A percentile compares a stretch with the other conserved stretches of the same genome.
These are phyloP conservation scores for Microvelia longipes DNA, from an alignment of 1,140 invertebrate species.

Conservation along the genomic window DNA sequence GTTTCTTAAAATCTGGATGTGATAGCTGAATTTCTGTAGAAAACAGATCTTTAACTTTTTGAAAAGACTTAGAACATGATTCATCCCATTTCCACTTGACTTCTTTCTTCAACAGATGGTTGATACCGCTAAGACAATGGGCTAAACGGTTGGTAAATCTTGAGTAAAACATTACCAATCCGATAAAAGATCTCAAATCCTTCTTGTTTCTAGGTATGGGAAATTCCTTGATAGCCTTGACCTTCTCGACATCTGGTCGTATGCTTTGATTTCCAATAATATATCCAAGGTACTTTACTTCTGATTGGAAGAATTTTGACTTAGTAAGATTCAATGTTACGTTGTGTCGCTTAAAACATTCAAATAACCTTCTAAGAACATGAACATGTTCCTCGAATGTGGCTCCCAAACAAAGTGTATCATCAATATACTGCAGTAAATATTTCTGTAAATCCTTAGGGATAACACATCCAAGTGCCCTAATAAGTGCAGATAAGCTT, in stretches of 20 bases:
- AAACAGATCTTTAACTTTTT: background rate
- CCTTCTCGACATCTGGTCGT: background rate
- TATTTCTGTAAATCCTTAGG: background rate
- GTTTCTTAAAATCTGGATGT: background rate
- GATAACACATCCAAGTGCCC: background rate
- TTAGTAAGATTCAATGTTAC: background rate
- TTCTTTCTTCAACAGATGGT: background rate
- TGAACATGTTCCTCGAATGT: background rate
- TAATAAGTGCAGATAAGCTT: background rate
- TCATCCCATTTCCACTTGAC: background rate
- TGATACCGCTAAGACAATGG: background rate
- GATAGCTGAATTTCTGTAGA: background rate
- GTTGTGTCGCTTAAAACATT: background rate
- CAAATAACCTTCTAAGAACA: background rate
- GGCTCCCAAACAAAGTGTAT: background rate
- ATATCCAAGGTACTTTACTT: background rate
- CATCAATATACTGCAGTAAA: background rate
- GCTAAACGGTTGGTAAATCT: background rate
- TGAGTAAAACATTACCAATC: background rate
- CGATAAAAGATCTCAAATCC: background rate
- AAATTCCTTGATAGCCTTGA: background rate
- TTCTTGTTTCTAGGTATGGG: background rate
- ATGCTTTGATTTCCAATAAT: background rate
- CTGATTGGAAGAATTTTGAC: background rate
- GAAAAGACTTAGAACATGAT: background rate